Base-by-base conservation (phyloP, 2,888 invertebrate genomes). In the Lordiphosa andalusiaca region DNA sequence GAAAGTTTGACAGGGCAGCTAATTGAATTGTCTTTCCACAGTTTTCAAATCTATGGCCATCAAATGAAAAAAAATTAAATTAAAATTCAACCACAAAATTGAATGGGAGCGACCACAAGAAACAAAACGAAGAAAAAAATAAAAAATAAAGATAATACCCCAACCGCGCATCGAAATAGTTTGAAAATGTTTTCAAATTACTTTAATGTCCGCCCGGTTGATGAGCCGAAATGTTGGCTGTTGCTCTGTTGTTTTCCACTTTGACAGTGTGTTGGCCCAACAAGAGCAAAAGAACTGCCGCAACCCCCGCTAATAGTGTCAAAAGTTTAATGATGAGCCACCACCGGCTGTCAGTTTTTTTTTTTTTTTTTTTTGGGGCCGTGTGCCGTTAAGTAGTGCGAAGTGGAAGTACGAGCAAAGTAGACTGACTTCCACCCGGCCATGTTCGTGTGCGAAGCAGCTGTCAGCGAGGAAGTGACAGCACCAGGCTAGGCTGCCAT, bases 1-100 rank as follows among this genome's bases (percentile, higher is more conserved):
- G 73, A 69, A 73, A 71, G 73, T 83, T 86, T 85, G 86, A 86
- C 85, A 81, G 81, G 46, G 62, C 70, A 70, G 85, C 86, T 85
- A 85, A 85, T 85, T 85, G 85, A 86, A 86, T 82, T 81, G 83
- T 85, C 72, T 55, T 61, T 55, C 38, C 35, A 16, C 9, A 37
- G 41, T 55, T 63, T 46, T 40, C 30, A 64, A 46, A 50, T 54
- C 44, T 35, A 19, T 25, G 33, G 64, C 62, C 49, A 62, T 63
- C 63, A 63, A 48, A 13, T 19, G 39, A 23, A 5, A 19, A 5
- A 19, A 41, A 53, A 63, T 54, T 25, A 51, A 47, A 39, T 41
- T 41, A 61, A 61, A 51, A 47, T 42, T 54, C 64, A 30, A 64
- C 64, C 55, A 30, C 53, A 52, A 23, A 42, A 52, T 13, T 9